A percentile compares a stretch with the other conserved stretches of the same genome.
These are phyloP conservation scores for Tuberolachnus salignus DNA, from an alignment of 2,888 invertebrate genomes.

Conservation along the genomic window DNA sequence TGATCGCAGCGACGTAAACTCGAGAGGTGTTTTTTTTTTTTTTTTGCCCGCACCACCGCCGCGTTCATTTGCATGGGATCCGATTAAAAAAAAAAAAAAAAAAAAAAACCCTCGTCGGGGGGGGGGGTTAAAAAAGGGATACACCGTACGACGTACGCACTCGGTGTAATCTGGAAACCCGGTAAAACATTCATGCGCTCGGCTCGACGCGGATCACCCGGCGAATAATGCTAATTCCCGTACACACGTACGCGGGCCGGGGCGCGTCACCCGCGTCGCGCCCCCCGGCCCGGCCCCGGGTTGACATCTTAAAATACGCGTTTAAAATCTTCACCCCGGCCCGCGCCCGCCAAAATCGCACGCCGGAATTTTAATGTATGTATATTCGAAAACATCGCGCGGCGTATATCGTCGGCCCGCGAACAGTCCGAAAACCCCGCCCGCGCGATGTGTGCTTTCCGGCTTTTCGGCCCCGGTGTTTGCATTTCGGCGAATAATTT, in stretches of 20 bases:
- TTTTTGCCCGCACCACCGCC: not conserved
- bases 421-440: slow-evolving; percentile 34
- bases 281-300: not conserved
- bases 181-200: slow-evolving; percentile 54
- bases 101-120: not conserved
- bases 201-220: slow-evolving; percentile 42
- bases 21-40: not conserved
- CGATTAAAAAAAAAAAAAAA: slow-evolving; percentile 47
- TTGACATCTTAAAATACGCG: slow-evolving; percentile 55
- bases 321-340: slow-evolving; percentile 48
- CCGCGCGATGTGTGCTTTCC: not conserved
- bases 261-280: too few relatives aligned
- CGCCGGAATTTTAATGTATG: slow-evolving; percentile 48
- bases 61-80: slow-evolving; percentile 27
- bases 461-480: slow-evolving; percentile 34
- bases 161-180: slow-evolving; percentile 34
- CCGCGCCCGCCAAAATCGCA: not conserved
- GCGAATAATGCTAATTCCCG: too few relatives aligned
- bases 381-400: slow-evolving; percentile 52
- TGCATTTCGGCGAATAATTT: slow-evolving; percentile 51
- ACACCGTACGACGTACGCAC: not conserved
- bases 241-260: not conserved
- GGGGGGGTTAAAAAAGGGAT: slow-evolving; percentile 41
- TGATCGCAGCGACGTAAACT: not conserved
- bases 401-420: not conserved